Base-by-base conservation (phyloP, 2,113 vertebrate genomes). In the Python bivittatus region DNA sequence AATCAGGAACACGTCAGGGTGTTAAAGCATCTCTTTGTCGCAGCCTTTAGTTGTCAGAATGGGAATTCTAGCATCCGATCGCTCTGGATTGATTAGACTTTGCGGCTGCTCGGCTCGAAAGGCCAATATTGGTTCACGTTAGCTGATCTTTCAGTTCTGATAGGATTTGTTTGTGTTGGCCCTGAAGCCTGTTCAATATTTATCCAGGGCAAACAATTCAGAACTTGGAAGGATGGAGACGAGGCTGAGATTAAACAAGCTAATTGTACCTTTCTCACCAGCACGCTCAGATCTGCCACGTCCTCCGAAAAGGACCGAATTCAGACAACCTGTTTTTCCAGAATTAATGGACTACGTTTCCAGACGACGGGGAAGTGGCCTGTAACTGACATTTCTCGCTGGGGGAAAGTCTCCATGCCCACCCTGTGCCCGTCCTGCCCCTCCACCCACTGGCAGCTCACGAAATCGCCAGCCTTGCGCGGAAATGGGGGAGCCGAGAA, bases 161-260 rank as follows among this genome's bases (percentile, higher is more conserved):
- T 92, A 84, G 84, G 29, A 13, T 29, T 22, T 89, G 86, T 88
- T 84, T 92, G 68, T 6, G 10, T 89, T 61, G 86, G 87, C 68
- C 57, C 17, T 33, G n/a, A 20, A 15, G 22, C 52, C 17, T 10
- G 11, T 84, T 33, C 17, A 13, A 68, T 88, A 10, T 33, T 92
- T 52, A 38, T 61, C 87, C 7, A 27, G 9, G 86, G 12, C 56
- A 38, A 33, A 60, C 91, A 84, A 53, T 72, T 20, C 38, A 42
- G 10, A 9, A 23, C 61, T 64, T 13, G 7, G n/a, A 91, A 64
- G 7, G 9, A 54, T 33, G 13, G 68, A 79, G 68, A 79, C 33
- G 6, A 79, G 33, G 68, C 6, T 38, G 68, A 79, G 68, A 38
- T 79, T 38, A 79, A 79, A 79, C 22, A 38, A 38, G 33, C n/a